Percentiles rank a stretch among this genome's conserved stretches.
These are phyloP conservation scores for Aphyosemion australe DNA, from an alignment of 2,113 vertebrate species.

Conservation along the genomic window DNA sequence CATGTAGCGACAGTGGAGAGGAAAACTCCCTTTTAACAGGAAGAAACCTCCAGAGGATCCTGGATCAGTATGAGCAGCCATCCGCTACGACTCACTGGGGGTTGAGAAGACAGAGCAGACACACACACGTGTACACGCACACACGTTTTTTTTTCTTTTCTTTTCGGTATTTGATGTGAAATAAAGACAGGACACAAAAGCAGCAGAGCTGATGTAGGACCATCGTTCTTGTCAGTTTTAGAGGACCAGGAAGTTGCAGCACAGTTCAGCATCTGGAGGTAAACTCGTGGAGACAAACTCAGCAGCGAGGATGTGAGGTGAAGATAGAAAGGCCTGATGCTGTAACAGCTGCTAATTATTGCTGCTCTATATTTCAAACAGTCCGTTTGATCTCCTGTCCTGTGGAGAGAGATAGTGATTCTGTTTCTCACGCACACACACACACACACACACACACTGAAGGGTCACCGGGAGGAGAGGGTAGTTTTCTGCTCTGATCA, in stretches of 20 bases:
- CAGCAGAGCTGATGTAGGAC: neutral
- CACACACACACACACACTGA: slow-evolving; percentile 32
- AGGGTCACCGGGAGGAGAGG: slow-evolving; percentile 65
- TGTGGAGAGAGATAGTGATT: slow-evolving; percentile 66
- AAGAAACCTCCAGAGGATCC: no score
- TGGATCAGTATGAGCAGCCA: no score
- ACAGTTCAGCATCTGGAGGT: slow-evolving; percentile 47
- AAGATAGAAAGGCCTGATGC: slow-evolving; percentile 71
- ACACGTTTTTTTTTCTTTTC: no score
- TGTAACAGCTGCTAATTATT: slow-evolving; percentile 83
- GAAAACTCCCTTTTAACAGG: no score
- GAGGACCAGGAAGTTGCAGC: slow-evolving; percentile 24
- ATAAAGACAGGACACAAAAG: no score
- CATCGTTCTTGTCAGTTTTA: slow-evolving; percentile 31
- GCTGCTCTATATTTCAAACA: slow-evolving; percentile 78
- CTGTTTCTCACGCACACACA: slow-evolving; percentile 35
- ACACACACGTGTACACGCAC: no score
- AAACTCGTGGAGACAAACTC: slow-evolving; percentile 41
- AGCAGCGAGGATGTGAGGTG: slow-evolving; percentile 33
- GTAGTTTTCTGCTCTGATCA: slow-evolving; percentile 58
- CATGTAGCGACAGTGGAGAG: no score
- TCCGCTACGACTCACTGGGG: no score
- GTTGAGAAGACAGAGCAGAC: no score
- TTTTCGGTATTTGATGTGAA: no score
- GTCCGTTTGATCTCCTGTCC: slow-evolving; percentile 81